Conservation (phyloP, 2,113 vertebrate genomes). For the Pluvialis apricaria region DNA sequence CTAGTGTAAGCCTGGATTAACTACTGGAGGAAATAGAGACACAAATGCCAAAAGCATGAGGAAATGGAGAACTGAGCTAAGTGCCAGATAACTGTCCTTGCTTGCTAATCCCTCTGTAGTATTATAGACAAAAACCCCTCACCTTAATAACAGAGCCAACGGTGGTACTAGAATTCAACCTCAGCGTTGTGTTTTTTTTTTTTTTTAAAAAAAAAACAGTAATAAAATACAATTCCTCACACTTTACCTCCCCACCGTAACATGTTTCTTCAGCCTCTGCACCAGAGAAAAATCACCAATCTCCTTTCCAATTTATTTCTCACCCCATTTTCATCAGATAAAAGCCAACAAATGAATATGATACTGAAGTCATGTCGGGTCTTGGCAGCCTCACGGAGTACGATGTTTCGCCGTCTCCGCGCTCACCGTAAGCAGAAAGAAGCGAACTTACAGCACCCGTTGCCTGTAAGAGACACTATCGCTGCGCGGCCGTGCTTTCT, state of each 20-base stretch:
- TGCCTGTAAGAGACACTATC: fast-evolving
- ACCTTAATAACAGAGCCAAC: neutral
- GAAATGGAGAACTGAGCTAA: fast-evolving
- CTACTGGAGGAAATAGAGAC: neutral
- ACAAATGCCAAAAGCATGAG: fast-evolving
- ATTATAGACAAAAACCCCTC: neutral
- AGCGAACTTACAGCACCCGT: neutral
- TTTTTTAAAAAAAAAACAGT: neutral
- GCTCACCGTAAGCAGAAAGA: neutral
- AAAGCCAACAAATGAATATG: fast-evolving
- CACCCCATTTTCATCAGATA: too few species aligned
- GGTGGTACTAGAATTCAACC: fast-evolving
- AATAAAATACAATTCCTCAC: fast-evolving
- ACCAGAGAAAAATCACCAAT: fast-evolving
- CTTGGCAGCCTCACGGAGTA: fast-evolving
- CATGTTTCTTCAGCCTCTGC: neutral
- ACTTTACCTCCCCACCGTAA: fast-evolving
- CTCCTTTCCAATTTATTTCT: neutral
- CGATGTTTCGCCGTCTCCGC: too few species aligned
- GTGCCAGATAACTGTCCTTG: neutral
- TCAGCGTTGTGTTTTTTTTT: too few species aligned
- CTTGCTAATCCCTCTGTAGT: neutral
- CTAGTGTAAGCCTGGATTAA: neutral
- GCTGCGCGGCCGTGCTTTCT: neutral
- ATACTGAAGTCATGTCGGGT: fast-evolving